These are phyloP conservation scores for Bombylius major DNA, from an alignment of 2,888 invertebrate species.

Conservation along the genomic window DNA sequence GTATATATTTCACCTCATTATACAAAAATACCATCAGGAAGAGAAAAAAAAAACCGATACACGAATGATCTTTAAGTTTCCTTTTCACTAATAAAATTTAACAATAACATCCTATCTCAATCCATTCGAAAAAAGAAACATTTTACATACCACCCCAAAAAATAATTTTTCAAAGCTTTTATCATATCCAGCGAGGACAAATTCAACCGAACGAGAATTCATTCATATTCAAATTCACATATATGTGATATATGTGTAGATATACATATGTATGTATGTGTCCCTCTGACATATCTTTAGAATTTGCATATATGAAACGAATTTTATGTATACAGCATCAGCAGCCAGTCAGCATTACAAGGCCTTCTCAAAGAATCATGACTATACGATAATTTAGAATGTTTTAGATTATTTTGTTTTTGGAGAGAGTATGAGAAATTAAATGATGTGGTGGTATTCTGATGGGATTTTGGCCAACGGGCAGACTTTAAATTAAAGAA, in stretches of 20 bases:
- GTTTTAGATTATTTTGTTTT: neutral
- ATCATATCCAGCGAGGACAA: neutral
- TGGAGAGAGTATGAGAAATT: conserved; percentile 2
- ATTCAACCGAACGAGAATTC: neutral
- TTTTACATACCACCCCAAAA: neutral
- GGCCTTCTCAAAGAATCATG: too few species aligned
- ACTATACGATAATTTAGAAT: neutral
- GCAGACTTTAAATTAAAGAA: neutral
- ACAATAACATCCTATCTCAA: too few species aligned
- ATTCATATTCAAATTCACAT: neutral
- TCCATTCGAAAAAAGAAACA: too few species aligned
- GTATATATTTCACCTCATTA: too few species aligned
- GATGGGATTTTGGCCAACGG: conserved; percentile 2
- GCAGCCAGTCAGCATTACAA: too few species aligned
- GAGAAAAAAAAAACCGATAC: too few species aligned
- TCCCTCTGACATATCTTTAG: neutral
- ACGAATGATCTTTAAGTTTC: too few species aligned
- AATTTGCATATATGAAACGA: neutral
- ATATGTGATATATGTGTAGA: neutral
- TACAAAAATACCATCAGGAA: too few species aligned
- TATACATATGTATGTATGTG: neutral
- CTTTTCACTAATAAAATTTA: too few species aligned
- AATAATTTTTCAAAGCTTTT: neutral
- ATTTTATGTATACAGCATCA: too few species aligned
- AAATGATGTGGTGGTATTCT: conserved; percentile 4